Conservation (phyloP, 1,140 invertebrate species). For the Drosophila kepulauana region DNA sequence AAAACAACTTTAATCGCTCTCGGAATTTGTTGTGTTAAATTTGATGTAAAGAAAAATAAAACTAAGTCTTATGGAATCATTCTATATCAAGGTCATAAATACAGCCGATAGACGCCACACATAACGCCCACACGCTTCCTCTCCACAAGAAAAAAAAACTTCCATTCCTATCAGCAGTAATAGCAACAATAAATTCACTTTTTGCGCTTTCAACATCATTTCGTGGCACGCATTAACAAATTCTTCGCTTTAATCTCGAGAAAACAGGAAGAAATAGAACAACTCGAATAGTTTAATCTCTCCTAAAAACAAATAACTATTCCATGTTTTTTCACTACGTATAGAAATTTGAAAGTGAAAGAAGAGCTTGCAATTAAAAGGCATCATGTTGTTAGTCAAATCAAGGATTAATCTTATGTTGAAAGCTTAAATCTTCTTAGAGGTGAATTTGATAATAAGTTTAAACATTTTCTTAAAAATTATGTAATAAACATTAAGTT, state of each 20-base stretch:
- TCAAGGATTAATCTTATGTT: no score
- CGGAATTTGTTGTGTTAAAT: conserved; percentile 28
- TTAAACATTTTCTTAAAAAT: no score
- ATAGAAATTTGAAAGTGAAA: not conserved
- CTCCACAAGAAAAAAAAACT: not conserved
- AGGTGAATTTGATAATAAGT: no score
- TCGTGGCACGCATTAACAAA: conserved; percentile 17
- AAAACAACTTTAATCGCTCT: conserved; percentile 33
- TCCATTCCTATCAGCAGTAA: conserved; percentile 21
- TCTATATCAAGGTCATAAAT: conserved; percentile 27
- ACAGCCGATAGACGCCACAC: conserved; percentile 9
- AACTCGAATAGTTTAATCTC: not conserved
- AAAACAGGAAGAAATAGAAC: conserved; percentile 8
- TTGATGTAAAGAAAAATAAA: conserved; percentile 2
- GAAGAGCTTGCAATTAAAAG: no score
- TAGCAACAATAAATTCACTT: conserved; percentile 9
- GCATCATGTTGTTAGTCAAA: no score
- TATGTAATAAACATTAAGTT: no score
- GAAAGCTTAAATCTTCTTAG: no score
- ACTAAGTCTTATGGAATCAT: conserved; percentile 7
- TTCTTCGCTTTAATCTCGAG: conserved; percentile 14
- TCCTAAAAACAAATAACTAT: not conserved
- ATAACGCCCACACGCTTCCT: conserved; percentile 7
- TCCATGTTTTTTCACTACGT: not conserved
- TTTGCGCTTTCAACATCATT: conserved; percentile 8